Base-by-base conservation (phyloP, 2,113 vertebrate species). In the Pygoscelis adeliae region DNA sequence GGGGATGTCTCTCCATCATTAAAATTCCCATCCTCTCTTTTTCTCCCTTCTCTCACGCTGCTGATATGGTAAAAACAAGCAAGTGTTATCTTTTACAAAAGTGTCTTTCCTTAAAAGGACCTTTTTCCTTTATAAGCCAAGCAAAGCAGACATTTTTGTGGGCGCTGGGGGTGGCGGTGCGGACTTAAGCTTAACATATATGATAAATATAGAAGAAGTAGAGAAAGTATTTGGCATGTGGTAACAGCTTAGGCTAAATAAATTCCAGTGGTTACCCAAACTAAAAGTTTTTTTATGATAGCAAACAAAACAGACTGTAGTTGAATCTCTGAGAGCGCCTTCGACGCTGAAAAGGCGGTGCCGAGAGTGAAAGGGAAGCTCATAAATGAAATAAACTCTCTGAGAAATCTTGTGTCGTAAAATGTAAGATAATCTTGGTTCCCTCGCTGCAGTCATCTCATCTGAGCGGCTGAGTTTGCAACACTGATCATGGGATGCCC, bases 111-210 rank as follows among this genome's bases (percentile, higher is more conserved):
- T 91, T 93, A 83, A 87, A 93, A 93, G 52, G 87, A 66, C 42
- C 17, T 46, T 81, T 91, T 77, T 55, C 52, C 62, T 82, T 82
- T 72, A 25, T 34, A 91, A 71, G 56, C 69, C 56, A 67, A 91
- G 89, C 70, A 71, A 81, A 82, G 77, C 89, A 96, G 94, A 96
- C 83, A 89, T 96, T 97, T 96, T 88, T 96, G 93, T 96, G 95
- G 94, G 89, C 14, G 8, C 70, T 90, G 73, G 73, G 82, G 56
- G 44, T 82, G 58, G 91, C 3, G 2, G 52, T 89, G 78, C 73
- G 52, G 79, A 89, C 86, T 89, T 82, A 42, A 69, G 38, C 63
- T 69, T 88, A 89, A 96, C 62, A 59, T 95, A 94, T 82, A 96
- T 47, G 87, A 87, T 89, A 96, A 93, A 96, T 95, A 96, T 96